Conservation (phyloP, 1,140 invertebrate genomes). For the Belonocnema kinseyi region DNA sequence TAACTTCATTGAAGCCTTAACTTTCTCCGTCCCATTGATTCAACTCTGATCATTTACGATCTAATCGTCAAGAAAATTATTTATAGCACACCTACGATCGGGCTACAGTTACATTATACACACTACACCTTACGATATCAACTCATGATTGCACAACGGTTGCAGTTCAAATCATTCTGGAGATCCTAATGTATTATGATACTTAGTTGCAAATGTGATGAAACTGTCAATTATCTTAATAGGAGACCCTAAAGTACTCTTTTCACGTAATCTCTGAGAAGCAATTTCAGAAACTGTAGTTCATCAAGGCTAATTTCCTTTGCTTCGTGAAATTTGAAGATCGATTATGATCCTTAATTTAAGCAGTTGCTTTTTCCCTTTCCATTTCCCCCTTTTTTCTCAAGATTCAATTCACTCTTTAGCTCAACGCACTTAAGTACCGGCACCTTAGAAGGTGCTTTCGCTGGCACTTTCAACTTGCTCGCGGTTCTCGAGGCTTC, state of each 20-base stretch:
- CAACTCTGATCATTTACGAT: background rate
- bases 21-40: background rate
- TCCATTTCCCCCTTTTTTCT: background rate
- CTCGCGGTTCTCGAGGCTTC: conserved; percentile 48
- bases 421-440: conserved; percentile 51
- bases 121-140: conserved; percentile 1
- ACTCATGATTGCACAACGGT: background rate
- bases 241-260: background rate
- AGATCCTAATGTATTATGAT: background rate
- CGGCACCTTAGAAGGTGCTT: conserved; percentile 50
- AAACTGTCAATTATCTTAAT: background rate
- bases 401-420: conserved; percentile 33
- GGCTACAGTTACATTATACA: background rate
- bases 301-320: conserved; percentile 7
- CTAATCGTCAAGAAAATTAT: background rate
- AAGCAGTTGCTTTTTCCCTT: background rate
- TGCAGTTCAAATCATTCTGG: background rate
- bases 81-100: background rate
- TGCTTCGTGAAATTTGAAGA: background rate
- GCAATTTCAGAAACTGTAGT: background rate
- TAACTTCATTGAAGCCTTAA: background rate
- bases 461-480: conserved; percentile 50
- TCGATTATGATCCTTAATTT: background rate
- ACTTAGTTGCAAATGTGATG: background rate
- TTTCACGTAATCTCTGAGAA: background rate